Conservation (phyloP, 2,888 invertebrate genomes). For the Torymus tubicola region DNA sequence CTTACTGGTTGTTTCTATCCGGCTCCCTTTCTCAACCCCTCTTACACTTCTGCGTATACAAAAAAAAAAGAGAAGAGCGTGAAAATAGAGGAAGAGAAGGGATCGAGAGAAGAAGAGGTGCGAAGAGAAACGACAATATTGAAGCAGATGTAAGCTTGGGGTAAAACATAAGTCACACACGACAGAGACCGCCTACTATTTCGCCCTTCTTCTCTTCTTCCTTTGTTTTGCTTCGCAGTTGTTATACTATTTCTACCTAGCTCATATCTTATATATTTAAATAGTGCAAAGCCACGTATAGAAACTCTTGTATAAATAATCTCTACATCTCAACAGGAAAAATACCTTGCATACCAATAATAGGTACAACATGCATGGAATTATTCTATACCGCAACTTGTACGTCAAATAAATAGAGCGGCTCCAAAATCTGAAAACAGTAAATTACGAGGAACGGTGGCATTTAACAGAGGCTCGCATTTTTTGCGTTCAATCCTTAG, state of each 20-base stretch:
- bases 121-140: conserved; percentile 5
- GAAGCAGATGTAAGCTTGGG: background rate
- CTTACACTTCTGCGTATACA: background rate
- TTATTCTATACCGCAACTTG: too few relatives aligned
- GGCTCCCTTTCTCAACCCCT: background rate
- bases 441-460: too few relatives aligned
- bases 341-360: background rate
- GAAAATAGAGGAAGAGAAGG: conserved; percentile 3
- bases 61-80: background rate
- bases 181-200: background rate
- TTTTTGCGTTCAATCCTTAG: too few relatives aligned
- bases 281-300: background rate
- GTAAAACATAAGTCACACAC: conserved; percentile 39
- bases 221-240: background rate
- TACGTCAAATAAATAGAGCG: too few relatives aligned
- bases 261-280: conserved; percentile 5
- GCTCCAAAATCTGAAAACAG: too few relatives aligned
- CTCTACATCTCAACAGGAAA: conserved; percentile 22
- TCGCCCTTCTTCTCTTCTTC: background rate
- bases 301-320: conserved; percentile 31
- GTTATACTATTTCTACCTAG: background rate
- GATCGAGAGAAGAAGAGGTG: background rate
- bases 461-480: too few relatives aligned
- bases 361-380: too few relatives aligned
- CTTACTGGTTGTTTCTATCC: conserved; percentile 16